These are phyloP conservation scores for Megalops atlanticus DNA, from an alignment of 2,113 vertebrate genomes.

Conservation along the genomic window DNA sequence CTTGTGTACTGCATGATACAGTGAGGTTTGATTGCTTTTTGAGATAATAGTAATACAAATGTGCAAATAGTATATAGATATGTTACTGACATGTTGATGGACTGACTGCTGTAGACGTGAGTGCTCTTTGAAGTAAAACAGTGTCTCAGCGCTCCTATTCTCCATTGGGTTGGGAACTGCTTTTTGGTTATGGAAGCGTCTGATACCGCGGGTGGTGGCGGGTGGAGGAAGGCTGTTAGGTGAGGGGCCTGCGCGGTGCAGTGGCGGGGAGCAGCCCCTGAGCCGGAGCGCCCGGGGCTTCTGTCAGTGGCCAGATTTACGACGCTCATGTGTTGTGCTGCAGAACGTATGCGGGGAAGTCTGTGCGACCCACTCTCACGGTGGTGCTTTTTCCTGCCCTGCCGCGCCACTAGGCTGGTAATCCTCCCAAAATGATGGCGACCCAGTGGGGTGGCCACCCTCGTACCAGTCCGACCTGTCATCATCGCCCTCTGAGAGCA, in stretches of 20 bases:
- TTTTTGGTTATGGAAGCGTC: background rate
- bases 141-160: background rate
- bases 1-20: too few relatives aligned
- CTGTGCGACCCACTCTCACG: background rate
- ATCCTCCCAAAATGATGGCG: too few relatives aligned
- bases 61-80: too few relatives aligned
- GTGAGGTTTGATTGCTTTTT: too few relatives aligned
- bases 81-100: too few relatives aligned
- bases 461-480: too few relatives aligned
- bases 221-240: background rate
- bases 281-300: constrained; percentile 39
- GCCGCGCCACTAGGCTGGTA: background rate
- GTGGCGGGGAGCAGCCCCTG: background rate
- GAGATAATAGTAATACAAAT: too few relatives aligned
- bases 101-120: too few relatives aligned
- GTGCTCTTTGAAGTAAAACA: background rate
- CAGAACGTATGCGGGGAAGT: constrained; percentile 6
- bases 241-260: background rate
- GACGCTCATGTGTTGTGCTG: constrained; percentile 49
- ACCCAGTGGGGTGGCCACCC: too few relatives aligned
- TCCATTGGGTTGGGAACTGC: background rate
- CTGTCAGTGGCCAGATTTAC: constrained; percentile 52
- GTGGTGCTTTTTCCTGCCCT: background rate
- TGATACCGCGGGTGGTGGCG: background rate
- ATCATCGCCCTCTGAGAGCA: too few relatives aligned